phyloP scores from a whole-genome alignment of 2,113 vertebrate species.

The Muscicapa adusta region DNA sequence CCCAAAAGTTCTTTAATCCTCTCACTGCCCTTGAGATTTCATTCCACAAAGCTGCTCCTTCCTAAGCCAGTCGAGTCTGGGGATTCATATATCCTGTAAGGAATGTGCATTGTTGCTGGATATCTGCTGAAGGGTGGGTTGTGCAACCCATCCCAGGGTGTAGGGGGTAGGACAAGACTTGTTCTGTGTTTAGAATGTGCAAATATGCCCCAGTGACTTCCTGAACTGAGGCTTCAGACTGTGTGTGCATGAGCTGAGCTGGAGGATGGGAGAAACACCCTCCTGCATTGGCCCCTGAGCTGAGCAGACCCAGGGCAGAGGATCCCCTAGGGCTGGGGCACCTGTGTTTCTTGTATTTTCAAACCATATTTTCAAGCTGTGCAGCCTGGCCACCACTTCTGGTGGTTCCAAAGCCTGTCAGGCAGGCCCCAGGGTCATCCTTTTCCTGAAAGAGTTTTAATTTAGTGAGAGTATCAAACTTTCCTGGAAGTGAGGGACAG shows the following conservation, averaged over 20 bases:
- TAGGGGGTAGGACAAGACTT: background rate
- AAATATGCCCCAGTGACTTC: background rate
- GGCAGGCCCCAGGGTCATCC: background rate
- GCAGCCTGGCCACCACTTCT: background rate
- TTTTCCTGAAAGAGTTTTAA: background rate
- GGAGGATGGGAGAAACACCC: background rate
- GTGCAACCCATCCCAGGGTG: background rate
- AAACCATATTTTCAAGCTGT: background rate
- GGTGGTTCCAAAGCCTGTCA: background rate
- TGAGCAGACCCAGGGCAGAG: background rate
- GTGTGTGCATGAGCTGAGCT: background rate
- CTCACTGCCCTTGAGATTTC: background rate
- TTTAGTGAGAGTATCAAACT: background rate
- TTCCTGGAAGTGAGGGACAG: background rate
- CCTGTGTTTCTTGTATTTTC: background rate
- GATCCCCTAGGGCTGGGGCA: background rate
- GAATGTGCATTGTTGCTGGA: background rate
- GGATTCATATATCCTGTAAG: accelerated
- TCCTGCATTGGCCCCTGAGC: background rate
- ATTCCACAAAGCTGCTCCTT: background rate
- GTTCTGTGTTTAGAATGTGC: background rate
- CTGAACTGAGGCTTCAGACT: background rate
- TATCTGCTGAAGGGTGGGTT: background rate
- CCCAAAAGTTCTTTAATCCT: background rate
- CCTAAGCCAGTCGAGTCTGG: accelerated